A percentile compares a stretch with the other conserved stretches of the same genome.
Conservation (phyloP, 1,140 invertebrate species). For the Copidosoma floridanum region DNA sequence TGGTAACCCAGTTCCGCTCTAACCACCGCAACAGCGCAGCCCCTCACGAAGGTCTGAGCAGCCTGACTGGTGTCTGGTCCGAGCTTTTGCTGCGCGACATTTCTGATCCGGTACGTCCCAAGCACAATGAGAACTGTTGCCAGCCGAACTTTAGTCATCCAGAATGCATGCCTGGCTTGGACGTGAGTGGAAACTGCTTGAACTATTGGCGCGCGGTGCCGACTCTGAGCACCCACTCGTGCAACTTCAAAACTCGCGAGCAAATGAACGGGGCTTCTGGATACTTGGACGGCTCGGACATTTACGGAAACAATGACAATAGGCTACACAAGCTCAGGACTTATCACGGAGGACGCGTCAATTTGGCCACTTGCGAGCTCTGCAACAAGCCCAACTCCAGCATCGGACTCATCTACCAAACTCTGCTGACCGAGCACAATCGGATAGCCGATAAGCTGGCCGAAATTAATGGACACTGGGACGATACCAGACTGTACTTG, state of each 20-base stretch:
- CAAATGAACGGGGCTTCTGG: slow-evolving; percentile 87
- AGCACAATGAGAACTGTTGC: slow-evolving; percentile 38
- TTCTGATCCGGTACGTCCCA: slow-evolving; percentile 64
- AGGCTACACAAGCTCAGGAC: slow-evolving; percentile 68
- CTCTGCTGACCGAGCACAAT: slow-evolving; percentile 79
- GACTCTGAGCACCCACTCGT: slow-evolving; percentile 63
- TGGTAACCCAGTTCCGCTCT: neutral
- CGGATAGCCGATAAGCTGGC: slow-evolving; percentile 72
- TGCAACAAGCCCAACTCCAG: slow-evolving; percentile 42
- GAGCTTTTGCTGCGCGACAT: slow-evolving; percentile 78
- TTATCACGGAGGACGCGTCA: slow-evolving; percentile 72
- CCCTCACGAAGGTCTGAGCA: slow-evolving; percentile 70
- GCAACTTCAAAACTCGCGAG: slow-evolving; percentile 70
- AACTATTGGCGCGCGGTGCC: slow-evolving; percentile 76
- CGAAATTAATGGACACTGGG: slow-evolving; percentile 80
- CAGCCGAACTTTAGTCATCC: slow-evolving; percentile 39
- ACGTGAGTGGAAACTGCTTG: slow-evolving; percentile 56
- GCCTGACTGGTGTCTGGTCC: slow-evolving; percentile 77
- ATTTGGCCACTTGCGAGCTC: slow-evolving; percentile 62
- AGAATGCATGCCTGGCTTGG: slow-evolving; percentile 59
- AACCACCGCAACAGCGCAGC: neutral
- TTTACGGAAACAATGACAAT: slow-evolving; percentile 78
- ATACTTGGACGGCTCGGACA: slow-evolving; percentile 81
- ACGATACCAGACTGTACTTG: slow-evolving; percentile 75
- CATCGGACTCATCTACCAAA: slow-evolving; percentile 64